Evolutionary conservation across 2,113 vertebrate genomes (phyloP).

Genomic region (Bagarius yarrelli): DNA sequence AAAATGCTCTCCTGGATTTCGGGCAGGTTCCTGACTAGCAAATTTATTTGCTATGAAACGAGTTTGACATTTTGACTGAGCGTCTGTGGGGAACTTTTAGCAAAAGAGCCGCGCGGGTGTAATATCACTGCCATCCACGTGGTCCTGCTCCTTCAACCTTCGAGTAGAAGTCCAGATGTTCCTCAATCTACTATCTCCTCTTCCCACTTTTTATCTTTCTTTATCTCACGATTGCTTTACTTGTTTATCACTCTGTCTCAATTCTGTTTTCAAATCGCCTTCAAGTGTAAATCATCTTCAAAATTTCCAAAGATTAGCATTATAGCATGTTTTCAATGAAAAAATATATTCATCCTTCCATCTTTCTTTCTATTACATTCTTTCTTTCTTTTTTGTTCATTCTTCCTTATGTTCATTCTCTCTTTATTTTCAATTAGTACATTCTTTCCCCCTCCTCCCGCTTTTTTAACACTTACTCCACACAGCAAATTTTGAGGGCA

Average conservation of each 20-base stretch:
- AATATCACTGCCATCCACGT: background rate
- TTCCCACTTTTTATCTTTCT: background rate
- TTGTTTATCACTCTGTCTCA: background rate
- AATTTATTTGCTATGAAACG: slow-evolving; percentile 8
- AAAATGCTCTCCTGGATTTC: background rate
- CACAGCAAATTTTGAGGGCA: slow-evolving; percentile 5
- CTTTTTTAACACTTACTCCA: background rate
- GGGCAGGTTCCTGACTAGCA: background rate
- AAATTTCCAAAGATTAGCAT: too few species aligned
- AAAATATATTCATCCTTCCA: background rate
- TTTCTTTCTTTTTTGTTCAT: background rate
- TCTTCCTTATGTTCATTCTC: too few species aligned
- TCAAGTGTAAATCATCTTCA: too few species aligned
- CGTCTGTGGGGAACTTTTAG: slow-evolving; percentile 11
- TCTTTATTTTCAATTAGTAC: too few species aligned
- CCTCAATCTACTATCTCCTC: background rate
- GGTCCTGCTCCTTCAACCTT: background rate
- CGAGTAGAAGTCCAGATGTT: slow-evolving; percentile 26
- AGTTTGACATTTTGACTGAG: slow-evolving; percentile 20
- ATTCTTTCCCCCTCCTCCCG: too few species aligned
- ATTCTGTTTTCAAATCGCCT: background rate
- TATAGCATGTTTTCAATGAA: too few species aligned
- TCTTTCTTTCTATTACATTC: background rate
- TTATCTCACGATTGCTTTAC: background rate
- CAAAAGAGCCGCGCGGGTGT: background rate